Evolutionary conservation across 1,140 invertebrate genomes (phyloP).

Genomic region (Macrobrachium rosenbergii): DNA sequence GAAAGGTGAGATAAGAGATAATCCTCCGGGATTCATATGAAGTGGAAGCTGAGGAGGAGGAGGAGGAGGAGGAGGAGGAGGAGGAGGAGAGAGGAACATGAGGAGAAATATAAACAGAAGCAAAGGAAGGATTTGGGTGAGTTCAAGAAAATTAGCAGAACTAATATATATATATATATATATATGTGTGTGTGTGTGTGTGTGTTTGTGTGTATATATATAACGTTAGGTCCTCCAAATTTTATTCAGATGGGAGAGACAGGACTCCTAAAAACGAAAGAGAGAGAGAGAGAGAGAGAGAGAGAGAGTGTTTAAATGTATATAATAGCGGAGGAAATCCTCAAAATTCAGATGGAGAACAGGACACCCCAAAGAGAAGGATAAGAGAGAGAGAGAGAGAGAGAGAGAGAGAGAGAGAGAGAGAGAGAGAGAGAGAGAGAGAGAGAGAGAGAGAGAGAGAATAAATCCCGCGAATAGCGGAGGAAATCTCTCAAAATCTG

Average conservation of each 20-base stretch:
- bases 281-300: conserved; percentile 17
- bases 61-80: background rate
- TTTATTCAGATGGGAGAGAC: background rate
- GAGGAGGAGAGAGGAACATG: background rate
- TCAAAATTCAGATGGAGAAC: no score
- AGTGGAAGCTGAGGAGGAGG: conserved; percentile 1
- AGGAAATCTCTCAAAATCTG: background rate
- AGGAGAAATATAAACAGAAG: background rate
- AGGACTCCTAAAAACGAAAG: background rate
- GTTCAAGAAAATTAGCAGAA: background rate
- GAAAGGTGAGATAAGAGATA: background rate
- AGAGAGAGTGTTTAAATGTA: background rate
- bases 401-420: background rate
- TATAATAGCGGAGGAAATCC: background rate
- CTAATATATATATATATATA: no score
- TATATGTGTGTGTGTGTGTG: no score
- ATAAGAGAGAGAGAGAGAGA: background rate
- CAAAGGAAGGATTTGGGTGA: background rate
- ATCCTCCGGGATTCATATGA: background rate
- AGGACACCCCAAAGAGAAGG: background rate
- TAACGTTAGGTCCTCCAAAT: no score
- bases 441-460: background rate
- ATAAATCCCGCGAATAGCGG: background rate
- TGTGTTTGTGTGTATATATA: no score
- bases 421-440: background rate